These are phyloP conservation scores for Platyura marginata DNA, from an alignment of 1,140 invertebrate species.

Conservation along the genomic window DNA sequence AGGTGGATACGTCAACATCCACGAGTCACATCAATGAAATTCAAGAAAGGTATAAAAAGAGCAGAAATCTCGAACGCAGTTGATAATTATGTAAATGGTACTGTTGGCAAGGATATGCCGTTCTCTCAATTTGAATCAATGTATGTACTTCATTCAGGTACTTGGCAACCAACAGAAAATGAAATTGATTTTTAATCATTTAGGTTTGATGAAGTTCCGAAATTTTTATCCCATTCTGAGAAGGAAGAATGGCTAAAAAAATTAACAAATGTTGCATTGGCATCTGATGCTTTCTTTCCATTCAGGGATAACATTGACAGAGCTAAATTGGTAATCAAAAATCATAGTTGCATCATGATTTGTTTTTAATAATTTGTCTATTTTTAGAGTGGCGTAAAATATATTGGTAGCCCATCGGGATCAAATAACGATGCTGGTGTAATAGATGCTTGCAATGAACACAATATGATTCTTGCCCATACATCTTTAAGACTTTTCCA, in stretches of 20 bases:
- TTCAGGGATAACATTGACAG: slow-evolving; percentile 96
- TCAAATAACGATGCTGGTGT: slow-evolving; percentile 84
- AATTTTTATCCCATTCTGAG: slow-evolving; percentile 47
- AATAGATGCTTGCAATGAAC: slow-evolving; percentile 84
- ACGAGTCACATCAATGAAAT: slow-evolving; percentile 65
- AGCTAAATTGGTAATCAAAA: slow-evolving; percentile 74
- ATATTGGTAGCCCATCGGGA: slow-evolving; percentile 80
- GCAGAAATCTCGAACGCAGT: slow-evolving; percentile 92
- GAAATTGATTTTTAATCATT: not conserved
- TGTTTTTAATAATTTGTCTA: slow-evolving; percentile 8
- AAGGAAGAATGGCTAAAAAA: slow-evolving; percentile 59
- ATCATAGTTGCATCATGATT: slow-evolving; percentile 1
- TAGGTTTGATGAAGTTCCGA: slow-evolving; percentile 53
- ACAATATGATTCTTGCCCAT: slow-evolving; percentile 72
- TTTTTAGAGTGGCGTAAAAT: slow-evolving; percentile 81
- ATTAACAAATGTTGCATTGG: slow-evolving; percentile 71
- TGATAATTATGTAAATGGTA: slow-evolving; percentile 86
- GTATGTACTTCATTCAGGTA: too few species aligned
- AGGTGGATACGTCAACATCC: slow-evolving; percentile 90
- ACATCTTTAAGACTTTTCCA: slow-evolving; percentile 92
- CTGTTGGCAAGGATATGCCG: slow-evolving; percentile 51
- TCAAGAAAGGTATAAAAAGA: slow-evolving; percentile 75
- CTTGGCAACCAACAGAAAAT: not conserved
- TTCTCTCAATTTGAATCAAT: slow-evolving; percentile 18
- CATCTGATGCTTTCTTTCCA: slow-evolving; percentile 98